Evolutionary conservation across 2,888 invertebrate species (phyloP), one percentile per base, ranked within the genome.

Genomic region (Heteropelma amictum): DNA sequence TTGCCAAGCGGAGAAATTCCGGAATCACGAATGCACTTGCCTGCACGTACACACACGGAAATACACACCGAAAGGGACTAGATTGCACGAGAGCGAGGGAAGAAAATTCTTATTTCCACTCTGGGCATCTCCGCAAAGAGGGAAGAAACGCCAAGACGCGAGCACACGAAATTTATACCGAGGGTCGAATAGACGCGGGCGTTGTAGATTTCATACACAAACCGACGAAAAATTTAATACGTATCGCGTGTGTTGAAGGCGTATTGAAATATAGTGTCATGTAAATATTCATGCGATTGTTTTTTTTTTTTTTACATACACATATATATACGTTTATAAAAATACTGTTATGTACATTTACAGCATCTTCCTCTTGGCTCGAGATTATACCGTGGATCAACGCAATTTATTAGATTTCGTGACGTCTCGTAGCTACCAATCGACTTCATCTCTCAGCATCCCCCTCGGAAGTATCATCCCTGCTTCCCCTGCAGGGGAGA

Each of bases 21-120:
- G 51, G 68, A 72, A 76, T 76, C 71, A 72, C 76, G 71, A 76
- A 72, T 76, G 72, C 76, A 68, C 75, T 68, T 53, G 75, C 70
- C 54, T 53, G 54, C 63, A 45, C 58, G 45, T 38, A 40, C 58
- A 7, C 17, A 14, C 23, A 23, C 23, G 35, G 21, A 7, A 28
- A 47, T 47, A 28, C 17, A 19, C 26, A 26, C 28, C 2, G 38
- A 5, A 38, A n/a, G 51, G 51, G 51, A 19, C 26, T 45, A 45
- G 26, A 30, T 28, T 56, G 51, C 33, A 30, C 51, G 14, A 30
- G 30, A 38, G 47, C 21, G n/a, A 7, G 30, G 17, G n/a, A 58
- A 64, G 38, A 49, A 64, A 58, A 40, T 64, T 63, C 38, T 51
- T n/a, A 40, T 33, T 61, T 23, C 12, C 12, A 40, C 19, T 19